These are phyloP conservation scores for Chelmon rostratus DNA, from an alignment of 2,797 vertebrate species.

Conservation along the genomic window DNA sequence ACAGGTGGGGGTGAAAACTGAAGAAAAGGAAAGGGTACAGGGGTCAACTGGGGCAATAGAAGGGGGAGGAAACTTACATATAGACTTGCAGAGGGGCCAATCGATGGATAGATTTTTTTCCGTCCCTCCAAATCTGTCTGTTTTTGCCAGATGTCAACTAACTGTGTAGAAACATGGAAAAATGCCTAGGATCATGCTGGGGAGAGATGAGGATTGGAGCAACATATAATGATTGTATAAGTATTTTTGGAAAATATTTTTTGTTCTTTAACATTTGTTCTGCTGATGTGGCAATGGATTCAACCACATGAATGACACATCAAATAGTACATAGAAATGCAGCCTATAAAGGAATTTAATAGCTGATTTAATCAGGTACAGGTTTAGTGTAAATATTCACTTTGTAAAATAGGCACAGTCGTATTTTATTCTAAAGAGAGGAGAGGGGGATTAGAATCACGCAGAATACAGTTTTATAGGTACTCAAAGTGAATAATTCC, in stretches of 20 bases:
- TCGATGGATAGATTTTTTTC: slow-evolving; percentile 75
- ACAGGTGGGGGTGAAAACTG: slow-evolving; percentile 82
- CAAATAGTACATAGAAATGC: slow-evolving; percentile 24
- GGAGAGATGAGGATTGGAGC: background rate
- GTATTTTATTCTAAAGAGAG: slow-evolving; percentile 32
- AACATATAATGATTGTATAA: background rate
- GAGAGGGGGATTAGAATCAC: background rate
- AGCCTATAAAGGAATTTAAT: slow-evolving; percentile 41
- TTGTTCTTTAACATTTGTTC: background rate
- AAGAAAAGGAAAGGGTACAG: slow-evolving; percentile 77
- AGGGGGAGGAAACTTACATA: slow-evolving; percentile 70
- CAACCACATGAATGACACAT: background rate
- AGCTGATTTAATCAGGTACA: background rate
- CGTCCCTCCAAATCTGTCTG: slow-evolving; percentile 36
- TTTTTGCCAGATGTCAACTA: slow-evolving; percentile 73
- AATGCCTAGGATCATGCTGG: slow-evolving; percentile 2
- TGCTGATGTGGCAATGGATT: background rate
- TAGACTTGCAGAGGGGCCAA: slow-evolving; percentile 65
- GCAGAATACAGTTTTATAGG: slow-evolving; percentile 60
- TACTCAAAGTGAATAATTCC: slow-evolving; percentile 60
- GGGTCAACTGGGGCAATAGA: slow-evolving; percentile 76
- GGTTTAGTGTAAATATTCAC: slow-evolving; percentile 18
- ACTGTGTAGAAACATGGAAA: slow-evolving; percentile 37
- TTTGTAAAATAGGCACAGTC: background rate
- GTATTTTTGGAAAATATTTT: background rate